Evolutionary conservation across 1,140 invertebrate genomes (phyloP).

Genomic region (Mizuhopecten yessoensis): DNA sequence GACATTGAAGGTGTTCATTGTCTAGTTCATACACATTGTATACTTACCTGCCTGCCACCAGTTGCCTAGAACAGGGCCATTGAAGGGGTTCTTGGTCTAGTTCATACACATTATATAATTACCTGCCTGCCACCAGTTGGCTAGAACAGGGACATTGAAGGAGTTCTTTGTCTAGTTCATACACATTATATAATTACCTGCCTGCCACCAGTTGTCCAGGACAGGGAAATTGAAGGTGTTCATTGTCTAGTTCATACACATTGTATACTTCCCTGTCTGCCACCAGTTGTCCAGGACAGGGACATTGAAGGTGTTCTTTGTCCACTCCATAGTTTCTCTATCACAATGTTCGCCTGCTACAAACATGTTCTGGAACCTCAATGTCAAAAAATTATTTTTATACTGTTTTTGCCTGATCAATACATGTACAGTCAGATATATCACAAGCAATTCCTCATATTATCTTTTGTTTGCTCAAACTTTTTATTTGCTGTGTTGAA

Average conservation of each 20-base stretch:
- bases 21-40: slow-evolving; percentile 94
- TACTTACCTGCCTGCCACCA: neutral
- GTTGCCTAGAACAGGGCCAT: neutral
- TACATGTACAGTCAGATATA: slow-evolving; percentile 54
- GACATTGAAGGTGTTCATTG: slow-evolving; percentile 90
- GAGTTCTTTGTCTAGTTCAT: neutral
- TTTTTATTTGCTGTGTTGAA: no score
- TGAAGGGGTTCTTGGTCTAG: neutral
- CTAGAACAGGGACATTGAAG: neutral
- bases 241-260: neutral
- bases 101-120: no score
- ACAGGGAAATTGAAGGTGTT: neutral
- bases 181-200: neutral
- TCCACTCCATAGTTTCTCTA: slow-evolving; percentile 94
- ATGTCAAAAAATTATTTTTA: no score
- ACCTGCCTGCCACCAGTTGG: neutral
- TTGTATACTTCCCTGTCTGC: slow-evolving; percentile 89
- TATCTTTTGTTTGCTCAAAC: no score
- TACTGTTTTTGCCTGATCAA: no score
- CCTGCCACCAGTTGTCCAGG: neutral
- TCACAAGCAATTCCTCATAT: no score
- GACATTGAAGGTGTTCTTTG: slow-evolving; percentile 90
- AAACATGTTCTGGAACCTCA: slow-evolving; percentile 90
- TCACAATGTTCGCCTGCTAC: slow-evolving; percentile 97
- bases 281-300: slow-evolving; percentile 97